Evolutionary conservation across 2,888 invertebrate genomes (phyloP), one percentile per base, ranked within the genome.

Genomic region (Eupithecia subfuscata): DNA sequence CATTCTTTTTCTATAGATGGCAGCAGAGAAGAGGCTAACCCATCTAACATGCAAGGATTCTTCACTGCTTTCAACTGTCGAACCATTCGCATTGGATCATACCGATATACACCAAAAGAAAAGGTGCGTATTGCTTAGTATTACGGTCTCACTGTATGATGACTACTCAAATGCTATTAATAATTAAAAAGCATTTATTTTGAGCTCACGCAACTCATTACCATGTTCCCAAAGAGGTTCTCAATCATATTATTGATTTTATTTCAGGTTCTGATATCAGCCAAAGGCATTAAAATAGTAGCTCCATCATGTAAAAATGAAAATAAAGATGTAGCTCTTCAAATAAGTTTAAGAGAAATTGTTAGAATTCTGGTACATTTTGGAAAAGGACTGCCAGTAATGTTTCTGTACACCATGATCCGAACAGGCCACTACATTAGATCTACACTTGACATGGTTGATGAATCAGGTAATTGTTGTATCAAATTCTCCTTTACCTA

Each of bases 1-100:
- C 3, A 11, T 56, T 45, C 56, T 69, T 78, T 81, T 79, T 80
- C 64, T 18, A 22, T 86, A 96, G 96, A 96, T 88, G 92, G 92
- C 72, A 95, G 95, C 80, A 91, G 96, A 85, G 95, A 95, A 83
- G 95, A 95, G 82, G 85, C 95, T 25, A 88, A 90, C 56, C 95
- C 95, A 78, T 89, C 85, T 65, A 82, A 88, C 74, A 89, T 89
- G 80, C 90, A 95, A 81, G 93, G 94, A 68, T 86, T 95, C 70
- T 94, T 94, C 72, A 96, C 96, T n/a, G 90, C 95, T 69, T 86
- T 97, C 16, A 91, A 94, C 25, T 98, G 98, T 89, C 96, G 97
- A 81, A 97, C 97, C 30, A 96, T 98, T 74, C 95, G 98, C 80
- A 97, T 98, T 87, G 98, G 98, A 60, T 97, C 98, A 22, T 97